Evolutionary conservation across 2,888 invertebrate genomes (phyloP).

Genomic region (Myopa tessellatipennis): DNA sequence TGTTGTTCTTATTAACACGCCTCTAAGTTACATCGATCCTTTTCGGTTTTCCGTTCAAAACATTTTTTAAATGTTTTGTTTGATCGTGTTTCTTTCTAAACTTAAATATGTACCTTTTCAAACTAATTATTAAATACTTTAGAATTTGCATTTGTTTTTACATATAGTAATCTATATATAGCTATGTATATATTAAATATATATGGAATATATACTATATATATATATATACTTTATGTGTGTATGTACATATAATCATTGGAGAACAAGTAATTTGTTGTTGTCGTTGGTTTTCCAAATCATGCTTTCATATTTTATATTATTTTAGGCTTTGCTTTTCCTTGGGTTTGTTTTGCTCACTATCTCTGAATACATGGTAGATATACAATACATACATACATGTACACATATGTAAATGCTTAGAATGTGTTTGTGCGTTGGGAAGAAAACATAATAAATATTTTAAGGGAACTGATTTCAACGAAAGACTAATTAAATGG

Average conservation of each 20-base stretch:
- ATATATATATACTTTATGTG: conserved; percentile 37
- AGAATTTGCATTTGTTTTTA: conserved; percentile 58
- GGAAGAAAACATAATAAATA: background rate
- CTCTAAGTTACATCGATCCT: conserved; percentile 14
- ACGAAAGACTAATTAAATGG: too few relatives aligned
- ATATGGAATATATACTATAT: conserved; percentile 39
- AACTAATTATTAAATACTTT: conserved; percentile 54
- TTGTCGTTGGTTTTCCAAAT: conserved; percentile 45
- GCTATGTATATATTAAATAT: conserved; percentile 54
- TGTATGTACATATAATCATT: conserved; percentile 50
- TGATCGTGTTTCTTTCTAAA: background rate
- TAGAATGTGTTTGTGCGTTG: background rate
- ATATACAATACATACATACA: too few relatives aligned
- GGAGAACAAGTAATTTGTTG: conserved; percentile 45
- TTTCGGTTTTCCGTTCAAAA: conserved; percentile 23
- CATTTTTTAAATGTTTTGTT: conserved; percentile 7
- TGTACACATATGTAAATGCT: background rate
- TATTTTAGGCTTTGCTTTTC: conserved; percentile 38
- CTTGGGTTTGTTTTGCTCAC: too few relatives aligned
- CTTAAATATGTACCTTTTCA: conserved; percentile 22
- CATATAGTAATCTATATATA: conserved; percentile 46
- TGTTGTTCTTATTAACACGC: background rate
- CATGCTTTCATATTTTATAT: conserved; percentile 20
- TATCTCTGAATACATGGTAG: too few relatives aligned
- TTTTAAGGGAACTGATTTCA: background rate